Conservation (phyloP, 53 echinoderm and acorn worm species). For the Mesocentrotus franciscanus region DNA sequence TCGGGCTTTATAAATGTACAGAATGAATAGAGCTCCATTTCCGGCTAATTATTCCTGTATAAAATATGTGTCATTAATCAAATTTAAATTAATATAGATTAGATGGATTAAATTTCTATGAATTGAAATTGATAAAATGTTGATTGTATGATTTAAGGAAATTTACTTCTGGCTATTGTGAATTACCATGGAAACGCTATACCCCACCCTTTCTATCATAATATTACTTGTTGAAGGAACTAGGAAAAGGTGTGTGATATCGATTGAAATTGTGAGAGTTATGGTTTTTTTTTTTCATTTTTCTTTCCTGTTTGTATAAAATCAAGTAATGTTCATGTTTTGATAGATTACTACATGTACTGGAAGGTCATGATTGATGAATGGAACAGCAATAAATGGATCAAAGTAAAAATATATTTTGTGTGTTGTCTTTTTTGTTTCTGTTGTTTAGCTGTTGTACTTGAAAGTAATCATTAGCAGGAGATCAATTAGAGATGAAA, state of each 20-base stretch:
- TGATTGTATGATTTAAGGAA: not conserved
- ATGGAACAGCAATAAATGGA: slow-evolving; percentile 40
- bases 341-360: not conserved
- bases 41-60: not conserved
- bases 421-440: not conserved
- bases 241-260: not conserved
- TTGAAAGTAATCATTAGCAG: too few relatives aligned
- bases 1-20: too few relatives aligned
- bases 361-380: not conserved
- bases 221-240: not conserved
- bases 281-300: too few relatives aligned
- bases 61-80: not conserved
- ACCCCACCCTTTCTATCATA: not conserved
- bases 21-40: not conserved
- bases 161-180: not conserved
- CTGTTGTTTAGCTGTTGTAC: too few relatives aligned
- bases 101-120: not conserved
- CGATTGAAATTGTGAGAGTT: not conserved
- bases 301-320: not conserved
- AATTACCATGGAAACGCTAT: not conserved
- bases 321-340: not conserved
- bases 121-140: not conserved
- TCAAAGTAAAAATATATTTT: not conserved
- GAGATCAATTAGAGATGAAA: too few relatives aligned
- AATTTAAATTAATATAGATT: not conserved